phyloP scores from a whole-genome alignment of 92 coral and sea anemone species.

The Montipora capitata region DNA sequence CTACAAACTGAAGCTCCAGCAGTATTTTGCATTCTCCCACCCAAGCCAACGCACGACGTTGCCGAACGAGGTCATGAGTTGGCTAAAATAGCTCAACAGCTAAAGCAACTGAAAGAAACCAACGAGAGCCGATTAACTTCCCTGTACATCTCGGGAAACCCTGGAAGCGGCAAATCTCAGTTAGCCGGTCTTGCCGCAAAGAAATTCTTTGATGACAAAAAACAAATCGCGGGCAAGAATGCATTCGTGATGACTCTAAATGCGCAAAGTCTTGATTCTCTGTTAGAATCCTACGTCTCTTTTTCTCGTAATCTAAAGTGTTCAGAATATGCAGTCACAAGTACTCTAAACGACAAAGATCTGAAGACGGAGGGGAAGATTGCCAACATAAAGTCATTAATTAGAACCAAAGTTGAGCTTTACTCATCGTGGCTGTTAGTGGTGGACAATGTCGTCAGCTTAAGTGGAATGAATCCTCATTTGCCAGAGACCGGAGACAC shows the following conservation, averaged over 20 bases:
- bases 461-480: neutral
- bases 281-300: constrained; percentile 52
- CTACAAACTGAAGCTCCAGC: neutral
- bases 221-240: neutral
- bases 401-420: neutral
- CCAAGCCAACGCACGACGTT: neutral
- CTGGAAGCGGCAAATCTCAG: constrained; percentile 61
- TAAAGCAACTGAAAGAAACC: neutral
- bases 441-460: constrained; percentile 29
- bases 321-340: constrained; percentile 36
- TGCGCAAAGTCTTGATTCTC: constrained; percentile 39
- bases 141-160: constrained; percentile 55
- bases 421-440: constrained; percentile 25
- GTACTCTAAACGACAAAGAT: constrained; percentile 18
- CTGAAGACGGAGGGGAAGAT: constrained; percentile 51
- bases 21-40: constrained; percentile 3
- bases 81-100: neutral
- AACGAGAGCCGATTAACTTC: neutral
- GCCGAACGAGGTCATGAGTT: neutral
- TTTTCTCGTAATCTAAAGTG: constrained; percentile 46
- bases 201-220: neutral
- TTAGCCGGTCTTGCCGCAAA: constrained; percentile 31
- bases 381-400: neutral
- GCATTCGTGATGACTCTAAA: constrained; percentile 60
- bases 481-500: constrained; percentile 39